Evolutionary conservation across 2,113 vertebrate genomes (phyloP), one percentile per base, ranked within the genome.

Genomic region (Beaufortia kweichowensis): DNA sequence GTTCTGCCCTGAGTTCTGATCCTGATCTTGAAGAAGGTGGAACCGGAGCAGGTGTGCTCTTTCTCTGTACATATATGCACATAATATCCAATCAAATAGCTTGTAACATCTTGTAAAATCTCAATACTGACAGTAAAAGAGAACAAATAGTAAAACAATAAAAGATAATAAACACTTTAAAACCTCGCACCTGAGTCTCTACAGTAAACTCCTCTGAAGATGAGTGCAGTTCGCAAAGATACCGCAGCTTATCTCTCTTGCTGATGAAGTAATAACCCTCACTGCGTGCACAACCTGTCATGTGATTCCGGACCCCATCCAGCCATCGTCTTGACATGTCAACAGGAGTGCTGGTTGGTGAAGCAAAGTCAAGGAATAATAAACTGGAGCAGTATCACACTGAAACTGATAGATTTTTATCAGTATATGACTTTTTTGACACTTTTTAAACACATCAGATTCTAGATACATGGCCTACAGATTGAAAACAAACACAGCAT

Each of bases 211-310:
- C 92, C 3, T 95, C 93, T 0, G 88, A 85, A 73, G 89, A 82
- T n/a, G 87, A 90, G 24, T 90, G 92, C 77, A 89, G 91, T 50
- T 90, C 91, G 80, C 92, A 91, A 87, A 96, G 93, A 92, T 98
- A 97, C 90, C 91, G 94, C 19, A 95, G 85, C 90, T 99, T 98
- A 82, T 99, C 97, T 79, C 93, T 95, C 88, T 92, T 93, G 86
- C 96, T 96, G 29, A 98, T 98, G 90, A 92, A 94, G 86, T 99
- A 99, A 86, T 95, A 99, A 62, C 97, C 97, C 89, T 99, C 97
- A 0, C 91, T 96, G 65, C 97, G 95, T 1, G 97, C 97, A 0
- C 93, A 98, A 79, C 96, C 97, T 0, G 95, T 98, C 77, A 92
- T 82, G 1, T 98, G 97, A 74, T 91, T 91, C 0, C 90, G 91